Percentiles rank a stretch among this genome's conserved stretches.
Conservation (phyloP, 2,797 vertebrate genomes). For the Rhinogobio ventralis region DNA sequence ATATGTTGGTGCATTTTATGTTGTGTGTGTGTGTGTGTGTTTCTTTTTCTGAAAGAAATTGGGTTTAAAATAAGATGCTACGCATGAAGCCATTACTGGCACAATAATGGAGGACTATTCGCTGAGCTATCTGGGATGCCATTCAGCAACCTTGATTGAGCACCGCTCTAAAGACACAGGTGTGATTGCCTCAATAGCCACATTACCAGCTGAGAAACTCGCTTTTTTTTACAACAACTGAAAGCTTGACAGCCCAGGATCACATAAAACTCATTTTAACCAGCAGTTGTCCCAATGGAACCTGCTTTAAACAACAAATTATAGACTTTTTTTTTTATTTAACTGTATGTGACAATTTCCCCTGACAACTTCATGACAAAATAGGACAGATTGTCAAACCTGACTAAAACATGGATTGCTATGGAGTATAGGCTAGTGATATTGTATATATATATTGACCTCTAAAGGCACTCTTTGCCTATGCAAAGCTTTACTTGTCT, state of each 20-base stretch:
- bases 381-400: background rate
- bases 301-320: background rate
- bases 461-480: background rate
- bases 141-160: slow-evolving; percentile 57
- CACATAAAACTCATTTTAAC: background rate
- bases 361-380: background rate
- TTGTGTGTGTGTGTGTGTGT: background rate
- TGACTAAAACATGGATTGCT: background rate
- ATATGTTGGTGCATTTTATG: slow-evolving; percentile 15
- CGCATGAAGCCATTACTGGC: slow-evolving; percentile 52
- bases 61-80: slow-evolving; percentile 46
- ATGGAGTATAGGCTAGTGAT: background rate
- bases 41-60: slow-evolving; percentile 28
- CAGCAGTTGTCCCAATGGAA: background rate
- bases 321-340: background rate
- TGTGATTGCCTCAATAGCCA: slow-evolving; percentile 47
- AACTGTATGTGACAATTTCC: background rate
- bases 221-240: background rate
- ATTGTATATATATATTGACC: background rate
- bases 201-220: slow-evolving; percentile 34
- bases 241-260: slow-evolving; percentile 18
- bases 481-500: background rate
- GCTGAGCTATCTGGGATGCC: slow-evolving; percentile 46
- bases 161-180: slow-evolving; percentile 47
- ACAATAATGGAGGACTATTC: slow-evolving; percentile 53